Conservation (phyloP, 2,113 vertebrate genomes). For the Pardalotus punctatus region DNA sequence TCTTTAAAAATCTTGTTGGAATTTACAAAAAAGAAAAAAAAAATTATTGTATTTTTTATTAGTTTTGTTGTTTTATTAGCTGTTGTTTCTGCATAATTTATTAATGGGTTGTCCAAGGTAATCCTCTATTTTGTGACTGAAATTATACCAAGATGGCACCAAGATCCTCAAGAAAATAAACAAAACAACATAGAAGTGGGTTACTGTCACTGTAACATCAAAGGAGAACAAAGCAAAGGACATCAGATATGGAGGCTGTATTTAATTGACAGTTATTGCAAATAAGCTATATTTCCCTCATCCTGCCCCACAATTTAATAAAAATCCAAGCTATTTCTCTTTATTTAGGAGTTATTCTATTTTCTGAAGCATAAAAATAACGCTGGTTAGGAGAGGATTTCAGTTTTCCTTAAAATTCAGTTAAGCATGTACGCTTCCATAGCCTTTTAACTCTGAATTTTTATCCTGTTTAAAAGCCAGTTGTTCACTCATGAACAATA, state of each 20-base stretch:
- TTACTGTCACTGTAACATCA: background rate
- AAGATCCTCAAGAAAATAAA: background rate
- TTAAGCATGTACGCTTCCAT: background rate
- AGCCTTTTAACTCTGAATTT: background rate
- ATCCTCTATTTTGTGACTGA: background rate
- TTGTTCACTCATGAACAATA: background rate
- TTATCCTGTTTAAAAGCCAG: background rate
- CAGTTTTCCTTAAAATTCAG: background rate
- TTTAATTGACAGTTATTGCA: background rate
- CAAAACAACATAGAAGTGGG: background rate
- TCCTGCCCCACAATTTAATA: background rate
- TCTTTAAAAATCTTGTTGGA: background rate
- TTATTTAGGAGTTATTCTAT: background rate
- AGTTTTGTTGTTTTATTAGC: background rate
- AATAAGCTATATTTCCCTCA: background rate
- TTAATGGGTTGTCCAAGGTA: background rate
- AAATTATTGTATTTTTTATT: background rate
- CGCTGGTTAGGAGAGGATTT: background rate
- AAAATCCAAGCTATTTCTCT: background rate
- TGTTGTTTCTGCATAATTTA: background rate
- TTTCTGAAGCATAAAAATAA: background rate
- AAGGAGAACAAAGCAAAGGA: background rate
- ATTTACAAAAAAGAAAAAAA: no score
- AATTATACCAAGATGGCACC: background rate
- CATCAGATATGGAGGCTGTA: background rate